A percentile compares a stretch with the other conserved stretches of the same genome.
Evolutionary conservation across 2,888 invertebrate species (phyloP).

Genomic region (Zaprionus lineosus): DNA sequence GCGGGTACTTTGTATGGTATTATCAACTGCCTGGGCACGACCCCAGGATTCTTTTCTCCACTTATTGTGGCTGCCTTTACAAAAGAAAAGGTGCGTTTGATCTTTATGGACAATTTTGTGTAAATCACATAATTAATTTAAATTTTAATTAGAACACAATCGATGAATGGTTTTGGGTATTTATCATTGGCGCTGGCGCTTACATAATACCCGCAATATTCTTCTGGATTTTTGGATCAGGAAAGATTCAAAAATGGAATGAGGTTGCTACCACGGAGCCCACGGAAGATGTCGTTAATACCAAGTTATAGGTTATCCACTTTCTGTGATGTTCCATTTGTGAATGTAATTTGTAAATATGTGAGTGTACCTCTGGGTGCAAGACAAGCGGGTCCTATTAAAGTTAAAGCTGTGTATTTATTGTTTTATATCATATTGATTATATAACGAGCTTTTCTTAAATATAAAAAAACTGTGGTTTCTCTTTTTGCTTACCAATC

Average conservation of each 20-base stretch:
- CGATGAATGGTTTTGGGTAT: conserved; percentile 89
- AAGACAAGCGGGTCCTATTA: conserved; percentile 63
- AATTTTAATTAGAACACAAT: conserved; percentile 86
- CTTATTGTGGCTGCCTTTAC: conserved; percentile 85
- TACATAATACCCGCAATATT: conserved; percentile 88
- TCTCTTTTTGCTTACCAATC: too few relatives aligned
- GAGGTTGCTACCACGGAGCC: conserved; percentile 79
- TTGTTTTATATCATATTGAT: conserved; percentile 34
- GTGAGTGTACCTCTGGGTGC: conserved; percentile 16
- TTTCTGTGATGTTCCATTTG: conserved; percentile 66
- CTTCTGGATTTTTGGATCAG: conserved; percentile 88
- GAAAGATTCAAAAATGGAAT: conserved; percentile 89
- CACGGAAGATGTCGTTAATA: conserved; percentile 75
- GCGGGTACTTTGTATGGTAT: conserved; percentile 89
- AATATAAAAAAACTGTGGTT: background rate
- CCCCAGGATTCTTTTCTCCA: conserved; percentile 89
- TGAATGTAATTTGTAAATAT: conserved; percentile 23
- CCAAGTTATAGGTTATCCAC: conserved; percentile 71
- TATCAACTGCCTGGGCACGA: conserved; percentile 88
- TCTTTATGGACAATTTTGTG: accelerated
- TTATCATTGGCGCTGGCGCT: conserved; percentile 88
- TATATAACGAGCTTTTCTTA: background rate
- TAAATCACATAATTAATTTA: background rate
- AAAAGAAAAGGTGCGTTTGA: conserved; percentile 58
- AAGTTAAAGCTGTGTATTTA: conserved; percentile 69